phyloP scores from a whole-genome alignment of 2,113 vertebrate genomes.

The Melierax canorus region DNA sequence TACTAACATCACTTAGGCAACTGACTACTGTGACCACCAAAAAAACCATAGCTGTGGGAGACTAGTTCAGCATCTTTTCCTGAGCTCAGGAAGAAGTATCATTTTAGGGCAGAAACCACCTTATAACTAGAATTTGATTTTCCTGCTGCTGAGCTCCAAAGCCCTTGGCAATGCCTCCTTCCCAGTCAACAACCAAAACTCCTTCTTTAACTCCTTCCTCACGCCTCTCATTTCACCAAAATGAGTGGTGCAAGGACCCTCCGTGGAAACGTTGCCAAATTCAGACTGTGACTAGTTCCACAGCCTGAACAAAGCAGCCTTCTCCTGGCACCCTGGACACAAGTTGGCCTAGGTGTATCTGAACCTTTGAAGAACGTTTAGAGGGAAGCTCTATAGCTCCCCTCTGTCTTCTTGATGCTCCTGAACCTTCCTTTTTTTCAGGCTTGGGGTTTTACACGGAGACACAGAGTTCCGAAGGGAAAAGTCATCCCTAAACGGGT shows the following conservation, averaged over 20 bases:
- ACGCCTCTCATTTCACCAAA: not conserved
- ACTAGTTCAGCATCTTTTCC: not conserved
- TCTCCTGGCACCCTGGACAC: not conserved
- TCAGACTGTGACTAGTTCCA: not conserved
- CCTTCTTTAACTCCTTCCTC: not conserved
- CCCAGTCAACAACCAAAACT: not conserved
- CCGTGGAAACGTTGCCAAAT: not conserved
- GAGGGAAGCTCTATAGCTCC: not conserved
- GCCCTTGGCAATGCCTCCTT: not conserved
- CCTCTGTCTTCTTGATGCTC: not conserved
- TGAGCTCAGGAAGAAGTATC: not conserved
- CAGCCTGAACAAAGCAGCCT: not conserved
- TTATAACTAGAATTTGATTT: not conserved
- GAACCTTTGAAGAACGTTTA: not conserved
- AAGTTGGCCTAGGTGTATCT: not conserved
- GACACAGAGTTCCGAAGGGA: not conserved
- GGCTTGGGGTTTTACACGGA: rapidly evolving
- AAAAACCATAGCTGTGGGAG: not conserved
- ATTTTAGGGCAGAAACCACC: not conserved
- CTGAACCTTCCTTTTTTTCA: not conserved
- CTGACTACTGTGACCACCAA: not conserved
- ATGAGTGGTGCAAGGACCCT: not conserved
- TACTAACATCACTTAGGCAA: not conserved
- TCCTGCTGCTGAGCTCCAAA: not conserved
- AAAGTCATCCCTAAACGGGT: not conserved